These are phyloP conservation scores for Esox masquinongy DNA, from an alignment of 2,797 vertebrate species.

Conservation along the genomic window DNA sequence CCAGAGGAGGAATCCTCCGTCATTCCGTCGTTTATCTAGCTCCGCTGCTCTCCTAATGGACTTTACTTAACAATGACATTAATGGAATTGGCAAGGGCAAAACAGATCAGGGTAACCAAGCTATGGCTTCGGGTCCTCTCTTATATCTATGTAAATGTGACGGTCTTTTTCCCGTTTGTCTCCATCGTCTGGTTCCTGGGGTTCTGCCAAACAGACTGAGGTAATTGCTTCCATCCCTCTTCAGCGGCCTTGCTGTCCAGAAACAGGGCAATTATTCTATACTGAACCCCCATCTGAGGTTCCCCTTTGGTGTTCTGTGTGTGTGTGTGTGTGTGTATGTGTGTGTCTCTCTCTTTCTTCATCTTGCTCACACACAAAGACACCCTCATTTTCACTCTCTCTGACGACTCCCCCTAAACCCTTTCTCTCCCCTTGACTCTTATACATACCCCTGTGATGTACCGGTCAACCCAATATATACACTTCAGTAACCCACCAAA, in stretches of 20 bases:
- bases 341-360: not conserved
- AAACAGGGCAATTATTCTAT: not conserved
- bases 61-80: too few species aligned
- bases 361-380: not conserved
- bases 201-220: constrained; percentile 2
- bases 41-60: too few species aligned
- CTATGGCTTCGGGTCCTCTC: not conserved
- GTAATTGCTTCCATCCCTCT: constrained; percentile 10
- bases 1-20: not conserved
- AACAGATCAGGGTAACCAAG: too few species aligned
- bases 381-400: too few species aligned
- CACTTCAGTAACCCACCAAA: too few species aligned
- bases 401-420: too few species aligned
- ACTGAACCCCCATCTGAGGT: not conserved
- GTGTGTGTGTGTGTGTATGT: not conserved
- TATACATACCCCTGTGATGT: too few species aligned
- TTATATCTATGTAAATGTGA: not conserved
- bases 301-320: not conserved
- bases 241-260: not conserved
- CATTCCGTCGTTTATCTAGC: too few species aligned
- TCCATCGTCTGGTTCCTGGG: not conserved
- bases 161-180: not conserved
- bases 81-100: too few species aligned
- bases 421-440: too few species aligned
- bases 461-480: too few species aligned